Percentiles rank a stretch among this genome's conserved stretches.
Evolutionary conservation across 1,140 invertebrate genomes (phyloP).

Genomic region (Aporrectodea caliginosa): DNA sequence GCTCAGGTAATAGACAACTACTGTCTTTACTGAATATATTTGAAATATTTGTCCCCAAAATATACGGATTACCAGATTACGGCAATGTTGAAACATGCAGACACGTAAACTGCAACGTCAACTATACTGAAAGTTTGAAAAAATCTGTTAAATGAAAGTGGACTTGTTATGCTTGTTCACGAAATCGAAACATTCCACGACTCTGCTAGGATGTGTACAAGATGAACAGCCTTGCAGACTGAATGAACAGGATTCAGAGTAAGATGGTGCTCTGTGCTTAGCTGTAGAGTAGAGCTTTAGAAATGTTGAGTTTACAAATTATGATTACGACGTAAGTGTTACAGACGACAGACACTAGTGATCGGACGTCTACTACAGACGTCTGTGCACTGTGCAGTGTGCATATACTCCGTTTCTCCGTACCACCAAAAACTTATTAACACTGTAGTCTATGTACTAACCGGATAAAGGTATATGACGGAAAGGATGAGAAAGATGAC

Average conservation of each 20-base stretch:
- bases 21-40: no score
- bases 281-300: not conserved
- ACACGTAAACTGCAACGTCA: not conserved
- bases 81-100: no score
- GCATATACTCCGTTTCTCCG: no score
- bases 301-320: not conserved
- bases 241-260: no score
- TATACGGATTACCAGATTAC: no score
- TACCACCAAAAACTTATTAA: no score
- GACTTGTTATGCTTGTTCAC: not conserved
- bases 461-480: slow-evolving; percentile 22
- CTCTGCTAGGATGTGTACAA: not conserved
- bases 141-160: not conserved
- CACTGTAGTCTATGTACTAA: no score
- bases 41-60: not conserved
- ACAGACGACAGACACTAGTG: not conserved
- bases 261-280: no score
- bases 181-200: not conserved
- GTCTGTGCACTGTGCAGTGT: no score
- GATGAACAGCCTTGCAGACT: no score
- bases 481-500: slow-evolving; percentile 15
- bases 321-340: not conserved
- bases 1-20: not conserved
- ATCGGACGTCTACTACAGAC: not conserved
- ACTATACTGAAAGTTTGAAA: not conserved